Evolutionary conservation across 1,140 invertebrate species (phyloP).

Genomic region (Parapsyche elsis): DNA sequence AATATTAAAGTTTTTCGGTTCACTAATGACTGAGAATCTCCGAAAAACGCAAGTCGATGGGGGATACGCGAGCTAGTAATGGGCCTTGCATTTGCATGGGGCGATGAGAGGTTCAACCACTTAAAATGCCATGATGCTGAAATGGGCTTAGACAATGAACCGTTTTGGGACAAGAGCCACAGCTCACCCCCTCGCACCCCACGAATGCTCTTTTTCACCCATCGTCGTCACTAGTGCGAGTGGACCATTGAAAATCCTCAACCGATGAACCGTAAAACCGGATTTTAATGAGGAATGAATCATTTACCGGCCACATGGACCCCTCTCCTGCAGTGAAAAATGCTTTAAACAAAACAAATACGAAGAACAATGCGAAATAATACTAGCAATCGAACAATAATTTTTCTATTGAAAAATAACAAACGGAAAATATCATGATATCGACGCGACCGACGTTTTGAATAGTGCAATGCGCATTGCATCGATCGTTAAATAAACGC

Average conservation of each 20-base stretch:
- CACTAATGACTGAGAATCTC: too few species aligned
- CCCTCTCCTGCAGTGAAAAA: background rate
- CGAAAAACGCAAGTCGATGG: background rate
- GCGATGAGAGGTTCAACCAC: slow-evolving; percentile 42
- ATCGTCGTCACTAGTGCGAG: background rate
- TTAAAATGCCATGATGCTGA: slow-evolving; percentile 17
- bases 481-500: background rate
- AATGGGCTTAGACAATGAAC: slow-evolving; percentile 54
- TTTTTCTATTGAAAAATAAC: slow-evolving; percentile 5
- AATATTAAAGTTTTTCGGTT: too few species aligned
- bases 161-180: slow-evolving; percentile 51
- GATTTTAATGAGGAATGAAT: slow-evolving; percentile 51
- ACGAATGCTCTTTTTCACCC: slow-evolving; percentile 54
- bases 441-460: background rate
- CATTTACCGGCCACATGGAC: slow-evolving; percentile 19
- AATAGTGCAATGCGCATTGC: background rate
- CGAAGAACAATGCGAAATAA: background rate
- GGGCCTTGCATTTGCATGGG: slow-evolving; percentile 29
- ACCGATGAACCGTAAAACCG: slow-evolving; percentile 48
- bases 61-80: slow-evolving; percentile 21
- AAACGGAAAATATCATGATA: background rate
- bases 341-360: slow-evolving; percentile 9
- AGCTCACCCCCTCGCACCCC: slow-evolving; percentile 31
- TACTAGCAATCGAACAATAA: background rate
- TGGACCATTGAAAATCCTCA: slow-evolving; percentile 35